Evolutionary conservation across 2,113 vertebrate species (phyloP), one percentile per base, ranked within the genome.

Genomic region (Manacus vitellinus): DNA sequence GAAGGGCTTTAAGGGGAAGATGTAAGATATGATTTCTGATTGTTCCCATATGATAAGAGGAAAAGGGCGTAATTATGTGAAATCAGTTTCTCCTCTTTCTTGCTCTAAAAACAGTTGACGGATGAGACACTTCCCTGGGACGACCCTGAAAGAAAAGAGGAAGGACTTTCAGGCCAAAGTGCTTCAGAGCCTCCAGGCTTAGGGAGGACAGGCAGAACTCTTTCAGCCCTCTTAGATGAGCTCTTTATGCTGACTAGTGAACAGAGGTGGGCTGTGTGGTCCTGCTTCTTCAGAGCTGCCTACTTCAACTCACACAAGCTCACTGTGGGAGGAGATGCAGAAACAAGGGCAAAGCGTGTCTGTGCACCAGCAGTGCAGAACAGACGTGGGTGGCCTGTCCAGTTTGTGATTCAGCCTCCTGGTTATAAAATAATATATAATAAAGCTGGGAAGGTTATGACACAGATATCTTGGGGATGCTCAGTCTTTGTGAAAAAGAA

Each of bases 1-100:
- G 73, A 85, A 87, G 68, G 86, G 43, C 37, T 94, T 84, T 89
- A 68, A 91, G 73, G n/a, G 76, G 39, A n/a, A 62, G 86, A 90
- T 27, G 51, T 41, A 73, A 89, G 76, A 67, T 81, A 55, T 3
- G 25, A 88, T 94, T 88, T 88, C 71, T 89, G 91, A 76, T 88
- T 84, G 65, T 66, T 92, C 51, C 52, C 52, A 24, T 74, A 20
- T 28, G 68, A 86, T 43, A 94, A 61, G n/a, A 93, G 52, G 66
- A 86, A 96, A 84, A 91, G 30, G 52, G 7, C 30, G 8, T 78
- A 67, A 91, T 94, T 91, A 55, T 6, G 4, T 41, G 56, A 85
- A 88, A 94, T 63, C 55, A 58, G 52, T 84, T 96, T 94, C 54
- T 80, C 31, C 54, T 92, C 63, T 70, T 92, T 77, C 86, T 92